These are phyloP conservation scores for Burhinus oedicnemus DNA, from an alignment of 2,113 vertebrate genomes.

Conservation along the genomic window DNA sequence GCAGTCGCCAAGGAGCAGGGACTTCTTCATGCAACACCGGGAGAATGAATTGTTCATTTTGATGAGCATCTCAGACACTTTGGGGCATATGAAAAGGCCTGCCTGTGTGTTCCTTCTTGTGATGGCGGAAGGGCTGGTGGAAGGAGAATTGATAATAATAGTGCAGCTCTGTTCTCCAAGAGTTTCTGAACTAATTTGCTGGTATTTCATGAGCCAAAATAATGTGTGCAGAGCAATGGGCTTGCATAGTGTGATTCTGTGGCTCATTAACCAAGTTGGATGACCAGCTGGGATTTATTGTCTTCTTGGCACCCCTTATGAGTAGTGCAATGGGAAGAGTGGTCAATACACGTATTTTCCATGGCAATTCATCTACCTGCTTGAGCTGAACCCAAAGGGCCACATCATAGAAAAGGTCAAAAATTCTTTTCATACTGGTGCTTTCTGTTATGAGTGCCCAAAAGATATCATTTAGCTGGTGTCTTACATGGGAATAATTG, in stretches of 20 bases:
- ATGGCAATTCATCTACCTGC: background rate
- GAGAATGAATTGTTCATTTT: constrained; percentile 19
- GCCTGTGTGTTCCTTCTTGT: constrained; percentile 16
- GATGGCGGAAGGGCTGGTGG: background rate
- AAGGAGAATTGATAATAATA: background rate
- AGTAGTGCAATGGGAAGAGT: background rate
- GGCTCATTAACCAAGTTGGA: background rate
- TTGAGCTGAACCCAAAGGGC: background rate
- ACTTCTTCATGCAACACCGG: constrained; percentile 19
- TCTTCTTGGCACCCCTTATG: background rate
- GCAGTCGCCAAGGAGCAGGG: constrained; percentile 37
- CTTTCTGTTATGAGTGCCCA: background rate
- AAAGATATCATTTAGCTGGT: background rate
- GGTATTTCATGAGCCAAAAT: background rate
- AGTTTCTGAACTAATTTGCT: background rate
- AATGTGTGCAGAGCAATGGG: background rate
- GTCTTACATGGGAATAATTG: background rate
- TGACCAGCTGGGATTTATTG: background rate
- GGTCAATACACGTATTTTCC: background rate
- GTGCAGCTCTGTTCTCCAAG: background rate
- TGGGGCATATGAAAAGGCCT: constrained; percentile 17
- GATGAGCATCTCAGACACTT: constrained; percentile 26
- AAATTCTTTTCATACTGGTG: background rate
- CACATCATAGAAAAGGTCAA: background rate
- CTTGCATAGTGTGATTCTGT: background rate